A percentile compares a stretch with the other conserved stretches of the same genome.
These are phyloP conservation scores for Dasyurus viverrinus DNA, from an alignment of 2,113 vertebrate species.

Conservation along the genomic window DNA sequence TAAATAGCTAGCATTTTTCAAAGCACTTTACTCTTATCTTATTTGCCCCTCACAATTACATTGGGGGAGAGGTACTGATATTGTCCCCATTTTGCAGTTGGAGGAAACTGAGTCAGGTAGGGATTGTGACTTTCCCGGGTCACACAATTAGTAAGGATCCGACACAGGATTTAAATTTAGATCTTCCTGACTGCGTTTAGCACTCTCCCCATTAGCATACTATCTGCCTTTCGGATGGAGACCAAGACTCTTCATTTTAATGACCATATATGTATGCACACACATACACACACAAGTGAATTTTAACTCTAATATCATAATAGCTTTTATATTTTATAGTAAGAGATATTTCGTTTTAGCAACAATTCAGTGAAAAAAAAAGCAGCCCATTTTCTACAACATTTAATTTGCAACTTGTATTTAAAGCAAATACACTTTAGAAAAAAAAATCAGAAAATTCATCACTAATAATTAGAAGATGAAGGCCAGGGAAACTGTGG, in stretches of 20 bases:
- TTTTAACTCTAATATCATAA: conserved; percentile 59
- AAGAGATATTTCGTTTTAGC: conserved; percentile 52
- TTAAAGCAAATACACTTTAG: conserved; percentile 67
- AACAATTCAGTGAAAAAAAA: conserved; percentile 52
- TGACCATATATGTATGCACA: background rate
- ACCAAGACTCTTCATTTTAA: background rate
- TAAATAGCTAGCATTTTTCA: background rate
- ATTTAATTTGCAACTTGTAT: conserved; percentile 66
- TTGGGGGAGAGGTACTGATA: background rate
- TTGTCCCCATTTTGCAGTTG: background rate
- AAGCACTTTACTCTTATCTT: background rate
- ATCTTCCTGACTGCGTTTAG: background rate
- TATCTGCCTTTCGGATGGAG: background rate
- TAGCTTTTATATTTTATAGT: conserved; percentile 51
- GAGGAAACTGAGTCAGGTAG: background rate
- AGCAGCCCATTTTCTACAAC: conserved; percentile 44
- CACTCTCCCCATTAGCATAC: background rate
- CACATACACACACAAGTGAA: background rate
- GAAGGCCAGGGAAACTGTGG: conserved; percentile 52
- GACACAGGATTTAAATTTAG: background rate
- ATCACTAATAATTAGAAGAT: conserved; percentile 72
- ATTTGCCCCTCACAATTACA: background rate
- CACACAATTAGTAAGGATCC: background rate
- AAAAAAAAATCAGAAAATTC: conserved; percentile 74
- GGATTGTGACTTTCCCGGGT: background rate